Evolutionary conservation across 1,140 invertebrate species (phyloP), one percentile per base, ranked within the genome.

Genomic region (Leptinotarsa defecta): DNA sequence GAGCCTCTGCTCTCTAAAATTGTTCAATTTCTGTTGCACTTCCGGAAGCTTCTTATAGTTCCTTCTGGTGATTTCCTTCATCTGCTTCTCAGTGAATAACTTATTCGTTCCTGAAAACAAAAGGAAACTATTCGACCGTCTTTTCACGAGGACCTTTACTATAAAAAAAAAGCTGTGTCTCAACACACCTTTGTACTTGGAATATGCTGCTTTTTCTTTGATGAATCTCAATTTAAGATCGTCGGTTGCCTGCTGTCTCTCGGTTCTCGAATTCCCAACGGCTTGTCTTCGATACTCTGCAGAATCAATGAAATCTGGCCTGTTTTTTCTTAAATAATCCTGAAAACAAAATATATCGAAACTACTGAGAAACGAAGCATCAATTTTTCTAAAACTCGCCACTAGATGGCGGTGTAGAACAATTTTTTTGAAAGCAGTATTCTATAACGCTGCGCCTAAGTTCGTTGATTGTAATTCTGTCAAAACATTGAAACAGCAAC

Each of bases 21-120:
- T 73, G 13, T 68, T 43, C 11, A 80, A 24, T 72, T 83, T 84
- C 48, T 81, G 69, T 75, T 81, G 79, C 17, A 85, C 81, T 74
- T 85, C 84, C 1, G 83, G 83, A 48, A 83, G 75, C 77, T 84
- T 85, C 71, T 81, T 77, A 67, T 84, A 85, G 69, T 82, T 80
- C 74, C 79, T 78, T 49, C 78, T 80, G 11, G 82, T 85, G 13
- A 83, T 81, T 64, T 81, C 75, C 75, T 82, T 84, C 82, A 85
- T 84, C 78, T 84, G 79, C 68, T 80, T 76, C 20, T 79, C 77
- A 6, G 82, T 77, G 75, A 82, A 85, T 49, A 84, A 73, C 22
- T 79, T 82, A 48, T 77, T 57, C 13, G 52, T 15, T 57, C 15
- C 52, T 57, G 52, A 19, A 57, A 57, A 57, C 15, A 1, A n/a